Evolutionary conservation across 2,888 invertebrate genomes (phyloP), one percentile per base, ranked within the genome.

Genomic region (Amiota mariae): DNA sequence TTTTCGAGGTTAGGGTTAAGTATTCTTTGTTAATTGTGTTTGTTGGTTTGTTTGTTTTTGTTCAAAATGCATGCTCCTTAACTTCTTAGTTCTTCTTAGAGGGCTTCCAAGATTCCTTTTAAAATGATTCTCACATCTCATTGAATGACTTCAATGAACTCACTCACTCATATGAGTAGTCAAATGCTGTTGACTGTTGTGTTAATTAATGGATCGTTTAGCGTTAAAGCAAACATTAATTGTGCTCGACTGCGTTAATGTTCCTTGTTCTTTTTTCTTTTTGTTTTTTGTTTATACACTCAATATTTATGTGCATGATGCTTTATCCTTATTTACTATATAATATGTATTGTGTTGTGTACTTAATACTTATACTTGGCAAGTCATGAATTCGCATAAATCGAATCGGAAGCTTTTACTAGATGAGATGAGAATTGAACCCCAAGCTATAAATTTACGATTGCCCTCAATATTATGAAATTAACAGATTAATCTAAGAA

Each of bases 401-500:
- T 36, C 36, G 36, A 36, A 36, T 36, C 36, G 8, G 6, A 74
- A 70, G 74, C 49, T 76, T 70, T 12, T 48, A 48, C 47, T n/a
- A 66, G 76, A 75, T 56, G 82, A 82, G 36, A n/a, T n/a, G n/a
- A 18, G 18, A 36, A 63, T 36, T 6, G 6, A 36, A 36, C 36
- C 36, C 36, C 36, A 36, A 6, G 51, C 54, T 18, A 67, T 57
- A 79, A 82, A 80, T 80, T 74, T 85, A 75, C 70, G 73, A 70
- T 64, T 75, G 70, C 47, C 64, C 71, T 66, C 54, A 68, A 68
- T 68, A 51, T 72, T 66, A 76, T 79, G 36, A 84, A 85, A 85
- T 84, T 79, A 84, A 84, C 82, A 77, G 79, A 85, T 84, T 84
- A 84, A 84, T 84, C 81, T 84, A 80, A 75, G 67, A 76, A 77